Evolutionary conservation across 2,797 vertebrate species (phyloP), one percentile per base, ranked within the genome.

Genomic region (Cercopithecus hamlyni): DNA sequence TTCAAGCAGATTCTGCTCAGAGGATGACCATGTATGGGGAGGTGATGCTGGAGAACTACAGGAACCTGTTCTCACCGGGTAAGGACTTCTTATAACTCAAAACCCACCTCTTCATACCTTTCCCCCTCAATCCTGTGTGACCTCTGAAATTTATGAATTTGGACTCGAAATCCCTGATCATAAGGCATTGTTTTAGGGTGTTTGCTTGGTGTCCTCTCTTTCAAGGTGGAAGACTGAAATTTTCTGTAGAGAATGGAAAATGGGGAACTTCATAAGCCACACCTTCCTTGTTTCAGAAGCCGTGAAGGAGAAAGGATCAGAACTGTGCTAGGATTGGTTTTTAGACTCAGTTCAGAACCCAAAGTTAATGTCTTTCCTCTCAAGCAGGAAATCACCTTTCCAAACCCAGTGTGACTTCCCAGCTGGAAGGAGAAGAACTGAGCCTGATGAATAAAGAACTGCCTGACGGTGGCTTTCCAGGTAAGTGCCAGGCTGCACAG

Each of bases 391-490:
- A 82, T 94, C 77, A 88, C 2, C 64, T 90, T 84, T 82, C 88
- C n/a, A 82, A 94, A 96, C 64, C 90, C 94, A 89, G 67, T 80
- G 84, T 90, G 76, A 77, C 87, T 91, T 96, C 84, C 73, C 84
- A 90, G 64, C 52, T 70, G 50, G 94, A 96, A 39, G 26, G 20
- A 82, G 86, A 72, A 86, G 81, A 86, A 55, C 61, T 90, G 52
- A 90, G 52, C 64, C 64, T 81, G 73, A 45, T 70, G 48, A 83
- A 61, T 41, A 41, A 41, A 76, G 75, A 81, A 43, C 73, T 75
- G 33, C 70, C 80, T 84, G n/a, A 22, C 52, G 36, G 17, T 48
- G 45, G 83, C 81, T 92, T 30, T 89, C 50, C 36, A 87, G 91
- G 90, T 96, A 52, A 57, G 72, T 84, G n/a, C 88, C 36, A 80